Conservation (phyloP, 2,797 vertebrate genomes). For the Tragopan temminckii region DNA sequence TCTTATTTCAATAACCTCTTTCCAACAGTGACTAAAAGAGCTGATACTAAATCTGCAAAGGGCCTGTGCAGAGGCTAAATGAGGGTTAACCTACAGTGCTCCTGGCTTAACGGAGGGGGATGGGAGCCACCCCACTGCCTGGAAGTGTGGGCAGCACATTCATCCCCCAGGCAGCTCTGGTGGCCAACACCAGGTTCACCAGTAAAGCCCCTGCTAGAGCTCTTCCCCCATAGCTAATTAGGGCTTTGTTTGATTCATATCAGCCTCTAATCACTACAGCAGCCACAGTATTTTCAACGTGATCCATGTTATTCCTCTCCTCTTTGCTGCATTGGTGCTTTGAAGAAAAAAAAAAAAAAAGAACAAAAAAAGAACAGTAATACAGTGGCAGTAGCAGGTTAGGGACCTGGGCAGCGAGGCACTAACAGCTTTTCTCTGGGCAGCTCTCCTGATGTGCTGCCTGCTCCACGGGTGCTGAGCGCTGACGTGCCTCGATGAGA, state of each 20-base stretch:
- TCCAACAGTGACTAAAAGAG: background rate
- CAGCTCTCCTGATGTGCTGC: background rate
- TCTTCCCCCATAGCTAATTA: rapidly evolving
- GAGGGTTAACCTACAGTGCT: background rate
- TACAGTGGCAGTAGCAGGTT: background rate
- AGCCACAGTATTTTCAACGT: rapidly evolving
- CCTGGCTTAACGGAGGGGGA: background rate
- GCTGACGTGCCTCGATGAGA: constrained; percentile 2
- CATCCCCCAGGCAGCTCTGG: background rate
- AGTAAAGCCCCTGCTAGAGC: background rate
- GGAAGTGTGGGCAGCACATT: rapidly evolving
- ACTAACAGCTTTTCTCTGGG: background rate
- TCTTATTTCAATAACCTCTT: background rate
- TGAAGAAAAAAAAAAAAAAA: background rate
- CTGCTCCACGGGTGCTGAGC: constrained; percentile 13
- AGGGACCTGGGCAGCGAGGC: background rate
- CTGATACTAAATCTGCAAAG: background rate
- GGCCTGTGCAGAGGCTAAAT: background rate
- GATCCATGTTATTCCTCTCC: background rate
- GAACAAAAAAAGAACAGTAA: background rate
- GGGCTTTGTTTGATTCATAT: background rate
- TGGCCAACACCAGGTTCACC: background rate
- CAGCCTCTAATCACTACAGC: background rate
- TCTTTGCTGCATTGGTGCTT: background rate
- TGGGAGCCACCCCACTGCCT: background rate